Conservation (phyloP, 2,113 vertebrate genomes). For the Phoxinus phoxinus region DNA sequence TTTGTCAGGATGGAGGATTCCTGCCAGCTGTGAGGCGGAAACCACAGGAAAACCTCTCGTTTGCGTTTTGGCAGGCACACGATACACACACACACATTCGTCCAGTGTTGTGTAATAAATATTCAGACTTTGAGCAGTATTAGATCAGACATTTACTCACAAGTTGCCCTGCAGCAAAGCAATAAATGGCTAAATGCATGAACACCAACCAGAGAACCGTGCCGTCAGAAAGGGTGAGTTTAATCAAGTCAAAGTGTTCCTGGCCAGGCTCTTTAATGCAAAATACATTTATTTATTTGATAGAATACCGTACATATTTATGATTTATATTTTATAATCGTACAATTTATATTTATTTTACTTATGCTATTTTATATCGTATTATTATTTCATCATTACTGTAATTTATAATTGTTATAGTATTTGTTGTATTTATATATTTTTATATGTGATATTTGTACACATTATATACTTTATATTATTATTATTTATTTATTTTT, state of each 20-base stretch:
- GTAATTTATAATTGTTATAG: too few species aligned
- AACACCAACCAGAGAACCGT: background rate
- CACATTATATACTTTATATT: background rate
- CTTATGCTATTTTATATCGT: too few species aligned
- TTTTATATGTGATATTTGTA: background rate
- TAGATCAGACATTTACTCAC: background rate
- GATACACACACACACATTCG: background rate
- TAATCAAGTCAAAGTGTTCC: background rate
- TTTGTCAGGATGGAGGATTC: slow-evolving; percentile 71
- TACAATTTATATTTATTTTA: background rate
- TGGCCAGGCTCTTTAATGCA: background rate
- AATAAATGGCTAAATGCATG: background rate
- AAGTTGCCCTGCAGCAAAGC: background rate
- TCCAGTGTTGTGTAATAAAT: background rate
- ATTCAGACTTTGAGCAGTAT: slow-evolving; percentile 6
- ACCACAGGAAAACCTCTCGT: background rate
- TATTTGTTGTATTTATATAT: background rate
- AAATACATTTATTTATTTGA: background rate
- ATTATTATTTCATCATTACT: background rate
- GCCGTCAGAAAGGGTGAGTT: background rate
- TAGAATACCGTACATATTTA: background rate
- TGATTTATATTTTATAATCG: background rate
- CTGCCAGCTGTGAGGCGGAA: slow-evolving; percentile 63
- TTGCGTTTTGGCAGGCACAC: background rate
- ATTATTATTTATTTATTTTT: background rate